Base-by-base conservation (phyloP, 2,797 vertebrate genomes). In the Holocentrus rufus region DNA sequence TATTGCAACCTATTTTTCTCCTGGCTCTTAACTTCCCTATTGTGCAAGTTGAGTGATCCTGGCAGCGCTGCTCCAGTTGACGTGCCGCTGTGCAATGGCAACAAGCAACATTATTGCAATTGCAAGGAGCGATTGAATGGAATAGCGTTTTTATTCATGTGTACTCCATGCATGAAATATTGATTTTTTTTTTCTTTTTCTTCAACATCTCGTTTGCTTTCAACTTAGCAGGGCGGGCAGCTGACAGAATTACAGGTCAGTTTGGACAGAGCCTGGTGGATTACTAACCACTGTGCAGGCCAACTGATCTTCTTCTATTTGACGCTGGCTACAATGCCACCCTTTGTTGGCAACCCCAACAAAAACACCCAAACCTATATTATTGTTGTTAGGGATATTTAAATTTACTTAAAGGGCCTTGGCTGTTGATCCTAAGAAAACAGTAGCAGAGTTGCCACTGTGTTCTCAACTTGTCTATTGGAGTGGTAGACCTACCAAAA, bases 1-100 rank as follows among this genome's bases (percentile, higher is more conserved):
- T 65, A 54, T 60, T 53, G 65, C 50, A 65, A 15, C 49, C 55
- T 25, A 25, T 75, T 69, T 69, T 76, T 64, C 63, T 44, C 47
- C 47, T 56, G 72, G 56, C 58, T 77, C 71, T 68, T 59, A 91
- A 92, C 88, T 91, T 90, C 88, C 84, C 88, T 61, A 74, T 91
- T 90, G 89, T 90, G 89, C 87, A 91, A 89, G 85, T 90, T 87
- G 79, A 82, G 79, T 44, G 76, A 80, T 79, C 79, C 66, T 67
- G 79, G 80, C 84, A 66, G 80, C 81, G 76, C 80, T 65, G 85
- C 71, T 80, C 77, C 49, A 66, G 60, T 34, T 72, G 85, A 86
- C 82, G 77, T 77, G 77, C 80, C 70, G 69, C 80, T 77, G 61
- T 67, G 76, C 68, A 56, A 65, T 17, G 54, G 61, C 54, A 55